phyloP scores from a whole-genome alignment of 2,888 invertebrate species.

The Andrena chrysosceles region DNA sequence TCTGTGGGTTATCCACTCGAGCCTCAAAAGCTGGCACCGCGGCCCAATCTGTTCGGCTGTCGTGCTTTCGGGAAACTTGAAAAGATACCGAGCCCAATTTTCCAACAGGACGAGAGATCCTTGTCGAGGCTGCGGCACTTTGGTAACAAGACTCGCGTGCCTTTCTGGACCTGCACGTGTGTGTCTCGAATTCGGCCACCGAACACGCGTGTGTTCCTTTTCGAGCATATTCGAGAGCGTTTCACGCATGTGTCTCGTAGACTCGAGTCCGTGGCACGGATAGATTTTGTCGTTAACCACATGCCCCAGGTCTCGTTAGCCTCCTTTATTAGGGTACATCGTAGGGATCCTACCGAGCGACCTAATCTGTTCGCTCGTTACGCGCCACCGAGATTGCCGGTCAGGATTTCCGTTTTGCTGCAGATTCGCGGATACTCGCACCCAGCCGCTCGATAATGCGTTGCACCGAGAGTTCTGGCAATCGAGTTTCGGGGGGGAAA shows the following conservation, averaged over 20 bases:
- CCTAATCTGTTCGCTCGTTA: constrained; percentile 75
- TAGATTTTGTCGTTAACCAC: constrained; percentile 71
- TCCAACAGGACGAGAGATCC: constrained; percentile 33
- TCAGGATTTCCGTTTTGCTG: constrained; percentile 43
- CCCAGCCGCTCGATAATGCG: constrained; percentile 10
- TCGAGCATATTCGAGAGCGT: constrained; percentile 26
- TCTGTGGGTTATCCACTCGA: constrained; percentile 50
- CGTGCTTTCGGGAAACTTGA: constrained; percentile 27
- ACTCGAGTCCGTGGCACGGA: constrained; percentile 37
- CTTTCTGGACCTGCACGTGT: constrained; percentile 79
- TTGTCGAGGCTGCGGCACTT: constrained; percentile 78
- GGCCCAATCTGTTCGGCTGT: constrained; percentile 30
- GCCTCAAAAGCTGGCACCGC: neutral
- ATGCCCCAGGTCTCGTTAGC: constrained; percentile 77
- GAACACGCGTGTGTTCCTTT: constrained; percentile 47
- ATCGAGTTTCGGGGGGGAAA: neutral
- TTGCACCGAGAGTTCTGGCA: neutral
- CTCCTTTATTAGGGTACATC: constrained; percentile 65
- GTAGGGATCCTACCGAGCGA: constrained; percentile 54
- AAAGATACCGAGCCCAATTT: constrained; percentile 51
- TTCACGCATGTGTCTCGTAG: constrained; percentile 52
- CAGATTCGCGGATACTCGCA: constrained; percentile 41
- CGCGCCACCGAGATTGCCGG: constrained; percentile 53
- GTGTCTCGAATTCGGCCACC: constrained; percentile 65
- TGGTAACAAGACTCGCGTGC: constrained; percentile 83